These are phyloP conservation scores for Acipenser oxyrinchus DNA, from an alignment of 2,797 vertebrate species.

Conservation along the genomic window DNA sequence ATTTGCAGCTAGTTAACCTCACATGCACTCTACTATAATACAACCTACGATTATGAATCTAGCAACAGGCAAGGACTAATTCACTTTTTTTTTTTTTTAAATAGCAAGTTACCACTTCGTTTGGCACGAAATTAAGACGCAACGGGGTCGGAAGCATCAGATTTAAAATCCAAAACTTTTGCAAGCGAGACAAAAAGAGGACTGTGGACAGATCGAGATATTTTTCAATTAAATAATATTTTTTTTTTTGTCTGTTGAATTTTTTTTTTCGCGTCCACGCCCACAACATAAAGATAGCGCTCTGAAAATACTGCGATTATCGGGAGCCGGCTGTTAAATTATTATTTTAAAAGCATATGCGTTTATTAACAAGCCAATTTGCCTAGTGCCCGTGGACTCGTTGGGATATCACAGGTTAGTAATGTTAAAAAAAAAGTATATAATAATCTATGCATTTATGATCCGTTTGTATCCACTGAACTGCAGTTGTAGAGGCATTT, in stretches of 20 bases:
- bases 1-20: slow-evolving; percentile 21
- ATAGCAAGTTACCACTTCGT: neutral
- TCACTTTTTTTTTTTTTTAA: neutral
- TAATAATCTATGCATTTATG: too few relatives aligned
- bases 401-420: too few relatives aligned
- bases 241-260: neutral
- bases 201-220: slow-evolving; percentile 8
- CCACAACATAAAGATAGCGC: neutral
- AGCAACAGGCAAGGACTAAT: slow-evolving; percentile 4
- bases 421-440: too few relatives aligned
- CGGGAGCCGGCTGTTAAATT: too few relatives aligned
- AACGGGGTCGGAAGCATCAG: neutral
- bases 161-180: slow-evolving; percentile 12
- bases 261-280: slow-evolving; percentile 10
- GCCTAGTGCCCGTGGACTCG: too few relatives aligned
- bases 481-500: too few relatives aligned
- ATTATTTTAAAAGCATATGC: too few relatives aligned
- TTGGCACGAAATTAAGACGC: slow-evolving; percentile 2
- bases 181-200: neutral
- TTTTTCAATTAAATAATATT: slow-evolving; percentile 10
- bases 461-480: too few relatives aligned
- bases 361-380: slow-evolving; percentile 1
- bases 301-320: too few relatives aligned
- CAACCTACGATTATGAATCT: slow-evolving; percentile 6
- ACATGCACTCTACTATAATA: slow-evolving; percentile 14